Percentiles rank a stretch among this genome's conserved stretches.
phyloP scores from a whole-genome alignment of 1,140 invertebrate species.

The Habropoda laboriosa region DNA sequence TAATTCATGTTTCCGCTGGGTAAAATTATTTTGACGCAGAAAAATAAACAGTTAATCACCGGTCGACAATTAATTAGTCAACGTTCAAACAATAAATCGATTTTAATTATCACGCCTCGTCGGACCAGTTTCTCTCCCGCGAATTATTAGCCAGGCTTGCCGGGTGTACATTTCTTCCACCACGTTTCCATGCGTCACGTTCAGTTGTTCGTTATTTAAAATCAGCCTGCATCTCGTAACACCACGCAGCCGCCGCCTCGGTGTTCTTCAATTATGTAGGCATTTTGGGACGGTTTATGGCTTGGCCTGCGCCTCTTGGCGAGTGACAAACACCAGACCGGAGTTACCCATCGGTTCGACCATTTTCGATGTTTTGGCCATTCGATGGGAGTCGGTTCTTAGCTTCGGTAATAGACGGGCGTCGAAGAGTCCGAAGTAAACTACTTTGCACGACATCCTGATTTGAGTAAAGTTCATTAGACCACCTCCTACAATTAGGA shows the following conservation, averaged over 20 bases:
- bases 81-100: slow-evolving; percentile 14
- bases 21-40: not conserved
- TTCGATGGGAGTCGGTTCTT: no score
- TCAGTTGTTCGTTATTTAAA: not conserved
- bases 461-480: no score
- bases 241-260: not conserved
- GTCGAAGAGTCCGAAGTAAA: no score
- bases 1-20: not conserved
- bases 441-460: no score
- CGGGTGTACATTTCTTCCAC: not conserved
- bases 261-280: slow-evolving; percentile 30
- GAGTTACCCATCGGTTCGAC: no score
- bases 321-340: no score
- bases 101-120: not conserved
- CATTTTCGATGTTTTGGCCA: no score
- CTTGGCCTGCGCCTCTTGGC: no score
- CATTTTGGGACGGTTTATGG: no score
- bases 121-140: not conserved
- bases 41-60: slow-evolving; percentile 18
- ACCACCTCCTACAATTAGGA: no score
- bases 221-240: not conserved
- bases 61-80: slow-evolving; percentile 16
- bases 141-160: not conserved
- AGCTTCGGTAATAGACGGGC: no score
- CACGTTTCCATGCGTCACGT: no score